Base-by-base conservation (phyloP, 2,888 invertebrate genomes). In the Luffia ferchaultella region DNA sequence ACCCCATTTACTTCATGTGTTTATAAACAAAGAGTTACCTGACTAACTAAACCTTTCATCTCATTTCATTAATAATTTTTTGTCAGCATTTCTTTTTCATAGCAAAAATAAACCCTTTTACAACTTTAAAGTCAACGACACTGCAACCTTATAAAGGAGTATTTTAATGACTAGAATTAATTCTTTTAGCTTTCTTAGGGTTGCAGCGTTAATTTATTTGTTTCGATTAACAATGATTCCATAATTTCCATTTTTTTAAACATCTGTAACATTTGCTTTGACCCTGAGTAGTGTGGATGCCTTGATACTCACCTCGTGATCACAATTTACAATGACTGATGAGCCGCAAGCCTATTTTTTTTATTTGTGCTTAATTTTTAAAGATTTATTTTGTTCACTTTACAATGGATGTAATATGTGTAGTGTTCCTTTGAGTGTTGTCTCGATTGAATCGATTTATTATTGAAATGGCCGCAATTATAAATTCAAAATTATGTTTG, bases 11-110 rank as follows among this genome's bases (percentile, higher is more conserved):
- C 77, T 82, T 83, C 83, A 83, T 83, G 83, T 83, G 83, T 82
- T 82, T 71, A 78, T 83, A 80, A 83, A 82, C 82, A 83, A 50
- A 82, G 18, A 78, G 78, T 82, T 79, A 82, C 76, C 68, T 73
- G 76, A 78, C 78, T 76, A 78, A 83, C 76, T 66, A 54, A 17
- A 16, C 12, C 74, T 73, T 73, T 66, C 62, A 67, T 59, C 60
- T 67, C 70, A 68, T 3, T 12, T 12, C 30, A 30, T 30, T 30
- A 12, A 30, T 12, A 30, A 12, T 7, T 30, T 30, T 12, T 12
- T n/a, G n/a, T n/a, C n/a, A n/a, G n/a, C n/a, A n/a, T n/a, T n/a
- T n/a, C n/a, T n/a, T n/a, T n/a, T n/a, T n/a, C n/a, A n/a, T n/a
- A n/a, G n/a, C n/a, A n/a, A n/a, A n/a, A n/a, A n/a, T n/a, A n/a